Evolutionary conservation across 1,140 invertebrate species (phyloP).

Genomic region (Zaprionus capensis): DNA sequence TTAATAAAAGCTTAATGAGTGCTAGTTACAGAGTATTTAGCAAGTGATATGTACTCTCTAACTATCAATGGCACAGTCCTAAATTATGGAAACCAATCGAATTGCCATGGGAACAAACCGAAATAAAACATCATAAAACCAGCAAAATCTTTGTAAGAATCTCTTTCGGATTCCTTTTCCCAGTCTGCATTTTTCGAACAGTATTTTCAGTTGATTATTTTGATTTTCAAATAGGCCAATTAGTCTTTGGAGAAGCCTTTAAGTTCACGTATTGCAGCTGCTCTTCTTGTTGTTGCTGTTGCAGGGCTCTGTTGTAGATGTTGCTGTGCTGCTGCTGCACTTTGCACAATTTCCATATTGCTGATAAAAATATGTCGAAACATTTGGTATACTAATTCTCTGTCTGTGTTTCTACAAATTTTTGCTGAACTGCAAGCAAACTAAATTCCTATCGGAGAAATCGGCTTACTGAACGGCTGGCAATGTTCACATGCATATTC

Average conservation of each 20-base stretch:
- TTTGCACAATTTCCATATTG: slow-evolving; percentile 1
- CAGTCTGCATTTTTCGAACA: not conserved
- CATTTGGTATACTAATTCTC: slow-evolving; percentile 3
- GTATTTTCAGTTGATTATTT: not conserved
- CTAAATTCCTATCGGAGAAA: not conserved
- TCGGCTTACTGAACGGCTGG: slow-evolving; percentile 10
- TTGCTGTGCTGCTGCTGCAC: not conserved
- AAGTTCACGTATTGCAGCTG: not conserved
- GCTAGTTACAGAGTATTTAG: no score
- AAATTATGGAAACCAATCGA: no score
- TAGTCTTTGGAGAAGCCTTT: not conserved
- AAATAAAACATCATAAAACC: not conserved
- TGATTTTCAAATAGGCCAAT: slow-evolving; percentile 1
- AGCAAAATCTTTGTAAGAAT: not conserved
- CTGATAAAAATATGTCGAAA: not conserved
- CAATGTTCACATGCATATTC: slow-evolving; percentile 56
- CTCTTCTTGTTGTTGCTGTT: not conserved
- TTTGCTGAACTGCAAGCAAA: not conserved
- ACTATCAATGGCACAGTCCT: no score
- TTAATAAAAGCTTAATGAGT: no score
- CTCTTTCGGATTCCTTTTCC: no score
- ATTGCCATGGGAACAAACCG: not conserved
- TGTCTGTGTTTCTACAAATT: not conserved
- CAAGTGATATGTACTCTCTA: no score
- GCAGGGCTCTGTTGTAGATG: not conserved